phyloP scores from a whole-genome alignment of 2,888 invertebrate species.

The Lamellibrachia satsuma region DNA sequence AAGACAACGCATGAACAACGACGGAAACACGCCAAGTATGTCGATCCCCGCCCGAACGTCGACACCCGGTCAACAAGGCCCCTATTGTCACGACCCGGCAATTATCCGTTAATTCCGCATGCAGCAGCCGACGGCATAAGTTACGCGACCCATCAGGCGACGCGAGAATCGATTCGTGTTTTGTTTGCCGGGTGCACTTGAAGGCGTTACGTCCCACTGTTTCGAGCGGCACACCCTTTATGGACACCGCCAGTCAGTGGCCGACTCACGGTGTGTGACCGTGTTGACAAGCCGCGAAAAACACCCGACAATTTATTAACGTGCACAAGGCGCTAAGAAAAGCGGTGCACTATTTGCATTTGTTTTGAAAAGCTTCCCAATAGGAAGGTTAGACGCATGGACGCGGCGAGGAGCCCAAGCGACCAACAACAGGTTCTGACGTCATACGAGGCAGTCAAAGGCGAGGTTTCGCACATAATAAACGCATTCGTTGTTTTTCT shows the following conservation, averaged over 20 bases:
- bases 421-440: too few species aligned
- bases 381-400: background rate
- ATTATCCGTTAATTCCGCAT: conserved; percentile 17
- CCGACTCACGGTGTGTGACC: background rate
- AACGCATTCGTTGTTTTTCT: background rate
- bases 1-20: background rate
- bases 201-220: background rate
- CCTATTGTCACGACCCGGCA: background rate
- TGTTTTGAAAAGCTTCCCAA: background rate
- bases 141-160: background rate
- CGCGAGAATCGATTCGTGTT: background rate
- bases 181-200: background rate
- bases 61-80: background rate
- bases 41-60: background rate
- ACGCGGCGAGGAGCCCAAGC: background rate
- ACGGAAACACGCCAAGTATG: background rate
- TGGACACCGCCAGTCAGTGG: background rate
- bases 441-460: background rate
- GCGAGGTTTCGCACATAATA: background rate
- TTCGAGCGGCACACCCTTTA: conserved; percentile 1
- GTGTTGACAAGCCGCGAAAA: background rate
- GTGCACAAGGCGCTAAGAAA: background rate
- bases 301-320: background rate
- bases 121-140: background rate
- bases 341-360: background rate